phyloP scores from a whole-genome alignment of 2,797 vertebrate genomes.

The Rhabdomys pumilio region DNA sequence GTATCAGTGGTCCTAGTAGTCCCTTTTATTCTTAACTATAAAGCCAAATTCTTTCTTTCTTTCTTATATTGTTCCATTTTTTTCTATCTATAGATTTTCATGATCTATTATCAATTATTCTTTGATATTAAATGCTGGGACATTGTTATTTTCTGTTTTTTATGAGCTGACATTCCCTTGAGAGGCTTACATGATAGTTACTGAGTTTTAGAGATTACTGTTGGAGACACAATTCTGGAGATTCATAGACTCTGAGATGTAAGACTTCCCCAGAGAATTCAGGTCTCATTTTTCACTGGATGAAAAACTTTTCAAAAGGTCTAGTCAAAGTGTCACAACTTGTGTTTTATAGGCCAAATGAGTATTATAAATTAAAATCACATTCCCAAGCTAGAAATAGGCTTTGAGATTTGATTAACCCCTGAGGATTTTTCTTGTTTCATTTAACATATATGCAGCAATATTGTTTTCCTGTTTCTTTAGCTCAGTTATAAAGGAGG shows the following conservation, averaged over 20 bases:
- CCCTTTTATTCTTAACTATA: no score
- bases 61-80: conserved; percentile 31
- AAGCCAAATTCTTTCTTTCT: background rate
- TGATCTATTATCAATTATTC: background rate
- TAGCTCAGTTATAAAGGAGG: background rate
- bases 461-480: background rate
- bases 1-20: no score
- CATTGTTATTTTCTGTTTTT: background rate
- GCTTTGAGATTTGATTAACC: conserved; percentile 58
- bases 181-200: background rate
- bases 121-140: background rate
- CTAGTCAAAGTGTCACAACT: conserved; percentile 31
- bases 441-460: conserved; percentile 27
- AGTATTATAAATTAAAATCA: conserved; percentile 42
- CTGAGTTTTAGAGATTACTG: conserved; percentile 35
- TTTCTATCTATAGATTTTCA: background rate
- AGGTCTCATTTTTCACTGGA: background rate
- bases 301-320: background rate
- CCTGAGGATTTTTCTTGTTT: conserved; percentile 22
- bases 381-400: conserved; percentile 5
- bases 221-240: background rate
- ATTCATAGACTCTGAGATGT: background rate
- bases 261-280: background rate
- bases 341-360: conserved; percentile 59
- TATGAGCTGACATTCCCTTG: background rate